Base-by-base conservation (phyloP, 2,113 vertebrate species). In the Xiphophorus couchianus region DNA sequence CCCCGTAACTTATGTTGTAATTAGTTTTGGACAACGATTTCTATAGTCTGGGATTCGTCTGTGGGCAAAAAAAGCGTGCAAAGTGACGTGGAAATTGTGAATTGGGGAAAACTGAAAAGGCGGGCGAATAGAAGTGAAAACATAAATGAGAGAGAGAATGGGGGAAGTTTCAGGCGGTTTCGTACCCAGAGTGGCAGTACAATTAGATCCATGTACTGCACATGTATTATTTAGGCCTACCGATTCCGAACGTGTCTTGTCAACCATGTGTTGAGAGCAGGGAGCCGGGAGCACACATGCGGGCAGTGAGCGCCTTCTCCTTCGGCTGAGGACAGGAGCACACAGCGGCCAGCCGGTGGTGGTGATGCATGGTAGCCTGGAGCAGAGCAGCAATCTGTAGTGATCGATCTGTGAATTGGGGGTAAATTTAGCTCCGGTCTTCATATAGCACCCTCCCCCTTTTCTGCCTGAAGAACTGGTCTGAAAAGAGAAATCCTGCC, bases 191-290 rank as follows among this genome's bases (percentile, higher is more conserved):
- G 76, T 74, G 75, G 74, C 74, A 67, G 85, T 86, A 88, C 87
- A 92, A 93, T 93, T 92, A 93, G 91, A 92, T 93, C 87, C 66
- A 91, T 91, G 89, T 86, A 90, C 88, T 82, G 81, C 69, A 74
- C 88, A 91, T 94, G 74, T 84, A 92, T 95, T 90, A 91, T 93
- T 93, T 88, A 92, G 84, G 84, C 85, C 75, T 37, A 80, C 78
- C 82, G 77, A 89, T 69, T n/a, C 82, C 69, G 76, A 78, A 83
- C 85, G 84, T 82, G 78, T 85, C 85, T 80, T 90, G 88, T 90
- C 91, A 90, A 79, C 77, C 89, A 88, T 90, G 89, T 86, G 91
- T 90, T 90, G 84, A 81, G 83, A 77, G 82, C 15, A 44, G 69
- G 83, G 81, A 62, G 76, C 69, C 51, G 44, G 82, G 62, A 30